Base-by-base conservation (phyloP, 2,113 vertebrate species). In the Scytalopus superciliaris region DNA sequence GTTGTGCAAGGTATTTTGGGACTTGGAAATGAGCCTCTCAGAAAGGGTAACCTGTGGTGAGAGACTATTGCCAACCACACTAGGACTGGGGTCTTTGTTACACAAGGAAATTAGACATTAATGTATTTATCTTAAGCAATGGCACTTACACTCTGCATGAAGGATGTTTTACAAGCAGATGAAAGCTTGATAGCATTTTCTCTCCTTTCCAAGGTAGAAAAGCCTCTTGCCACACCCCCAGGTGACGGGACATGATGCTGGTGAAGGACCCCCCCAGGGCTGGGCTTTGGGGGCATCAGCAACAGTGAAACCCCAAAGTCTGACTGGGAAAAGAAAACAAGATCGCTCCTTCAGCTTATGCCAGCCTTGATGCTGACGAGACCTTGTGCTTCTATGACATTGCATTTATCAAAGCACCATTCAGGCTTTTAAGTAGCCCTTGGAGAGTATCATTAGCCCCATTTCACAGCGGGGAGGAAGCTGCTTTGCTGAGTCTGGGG, bases 361-460 rank as follows among this genome's bases (percentile, higher is more conserved):
- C 22, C 28, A 57, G 79, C 28, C 49, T 70, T 37, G 24, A 4
- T 24, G 28, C 39, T 35, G 47, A 35, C 21, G 12, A 44, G 14
- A 14, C n/a, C 50, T 73, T 17, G 33, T 15, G 2, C 35, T 42
- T 63, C 33, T 60, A 8, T 7, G 84, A 55, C 16, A 18, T 3
- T 66, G 21, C 39, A 39, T 53, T 93, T 69, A 55, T 49, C 45
- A 91, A 84, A 85, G 49, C 40, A 64, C 24, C 37, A 14, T 3
- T 9, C 45, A 73, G 40, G 55, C 49, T 81, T 88, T 92, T 92
- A 63, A 31, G 15, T 2, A 2, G 28, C 45, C 56, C 57, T 64
- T 0, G 0, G 22, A 28, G 56, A 10, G 12, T 24, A 31, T n/a
- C 3, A 0, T 60, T 22, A 89, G 21, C 75, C 30, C 16, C 40